These are phyloP conservation scores for Palythoa grandiflora DNA, from an alignment of 92 coral and sea anemone species.

Conservation along the genomic window DNA sequence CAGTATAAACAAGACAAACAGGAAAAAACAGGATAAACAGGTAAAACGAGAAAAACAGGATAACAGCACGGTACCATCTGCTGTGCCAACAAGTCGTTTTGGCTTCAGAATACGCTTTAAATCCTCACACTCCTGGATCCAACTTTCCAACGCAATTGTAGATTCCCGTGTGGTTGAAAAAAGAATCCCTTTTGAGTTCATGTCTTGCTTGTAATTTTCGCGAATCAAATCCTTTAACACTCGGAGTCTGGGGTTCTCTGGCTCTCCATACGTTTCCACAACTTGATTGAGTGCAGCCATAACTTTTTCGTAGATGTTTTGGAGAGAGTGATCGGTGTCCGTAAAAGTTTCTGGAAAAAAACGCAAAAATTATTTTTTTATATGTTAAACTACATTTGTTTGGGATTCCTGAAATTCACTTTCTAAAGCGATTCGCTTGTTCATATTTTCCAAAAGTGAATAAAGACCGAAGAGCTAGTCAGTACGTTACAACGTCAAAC, in stretches of 20 bases:
- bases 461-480: too few species aligned
- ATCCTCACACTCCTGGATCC: constrained; percentile 64
- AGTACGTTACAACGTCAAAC: too few species aligned
- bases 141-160: constrained; percentile 62
- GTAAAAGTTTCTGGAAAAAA: constrained; percentile 38
- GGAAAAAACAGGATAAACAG: not conserved
- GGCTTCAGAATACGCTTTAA: constrained; percentile 61
- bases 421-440: too few species aligned
- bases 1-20: not conserved
- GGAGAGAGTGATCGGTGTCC: constrained; percentile 33
- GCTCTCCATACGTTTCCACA: constrained; percentile 20
- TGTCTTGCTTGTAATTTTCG: constrained; percentile 40
- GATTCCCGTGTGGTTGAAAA: constrained; percentile 72
- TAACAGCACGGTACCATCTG: constrained; percentile 41
- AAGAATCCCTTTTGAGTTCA: constrained; percentile 69
- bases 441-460: too few species aligned
- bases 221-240: constrained; percentile 49
- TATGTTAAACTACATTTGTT: too few species aligned
- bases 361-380: too few species aligned
- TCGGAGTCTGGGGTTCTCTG: constrained; percentile 60
- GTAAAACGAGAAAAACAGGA: too few species aligned
- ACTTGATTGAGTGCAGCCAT: constrained; percentile 35
- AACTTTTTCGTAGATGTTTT: constrained; percentile 44
- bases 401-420: too few species aligned
- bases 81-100: constrained; percentile 74